Base-by-base conservation (phyloP, 2,888 invertebrate species). In the Drosophila kokeensis region DNA sequence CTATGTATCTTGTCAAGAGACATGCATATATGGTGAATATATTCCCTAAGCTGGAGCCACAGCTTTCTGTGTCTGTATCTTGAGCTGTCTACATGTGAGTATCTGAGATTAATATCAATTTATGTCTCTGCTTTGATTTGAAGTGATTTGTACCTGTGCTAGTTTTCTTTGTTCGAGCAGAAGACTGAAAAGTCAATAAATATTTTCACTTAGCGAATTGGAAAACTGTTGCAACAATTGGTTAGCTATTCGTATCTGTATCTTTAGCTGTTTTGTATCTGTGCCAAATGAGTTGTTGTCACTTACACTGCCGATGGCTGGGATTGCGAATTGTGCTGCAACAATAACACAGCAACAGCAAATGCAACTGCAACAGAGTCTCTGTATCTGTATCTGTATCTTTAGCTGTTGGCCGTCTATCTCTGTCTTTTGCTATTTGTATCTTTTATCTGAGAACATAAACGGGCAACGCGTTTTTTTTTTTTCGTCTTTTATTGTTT, bases 401-500 rank as follows among this genome's bases (percentile, higher is more conserved):
- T 63, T 27, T 11, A 32, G 27, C 53, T 42, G 40, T 32, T 32
- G 1, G 13, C 45, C 45, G 21, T 34, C 4, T 53, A 34, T 34
- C 53, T 53, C 21, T 68, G 49, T 34, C 57, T 61, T 75, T 63
- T 63, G 61, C 70, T 76, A 48, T 76, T 69, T 76, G 76, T 76
- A 69, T 80, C 76, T 80, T 76, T 84, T 84, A 89, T 83, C 89
- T 89, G 82, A 59, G 72, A 76, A 75, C 71, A 74, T 63, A 79
- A 71, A 66, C 76, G 65, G 50, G 59, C 27, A 45, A 64, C 58
- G 72, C 15, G 13, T 21, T 21, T 45, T 42, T 42, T n/a, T 21
- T 53, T 59, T 57, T 83, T 78, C 65, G 75, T 73, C 63, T 68
- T 67, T 76, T 84, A 70, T 87, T 84, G 83, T 89, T 84, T 89